Evolutionary conservation across 2,797 vertebrate species (phyloP), one percentile per base, ranked within the genome.

Genomic region (Artibeus lituratus): DNA sequence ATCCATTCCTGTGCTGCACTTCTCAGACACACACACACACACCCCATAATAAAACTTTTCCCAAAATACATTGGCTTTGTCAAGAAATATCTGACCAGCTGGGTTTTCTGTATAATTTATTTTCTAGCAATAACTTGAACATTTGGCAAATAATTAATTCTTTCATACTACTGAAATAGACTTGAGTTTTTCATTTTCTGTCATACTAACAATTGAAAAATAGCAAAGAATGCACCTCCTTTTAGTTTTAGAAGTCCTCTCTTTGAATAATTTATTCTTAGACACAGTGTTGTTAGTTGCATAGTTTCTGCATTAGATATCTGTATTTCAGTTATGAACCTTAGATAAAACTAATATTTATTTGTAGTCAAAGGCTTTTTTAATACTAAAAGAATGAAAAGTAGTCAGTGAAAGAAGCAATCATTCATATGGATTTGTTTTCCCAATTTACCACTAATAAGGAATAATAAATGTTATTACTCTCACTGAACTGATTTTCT

Each of bases 51-150:
- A 85, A 96, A 62, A 92, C n/a, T 44, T 92, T 90, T 93, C 70
- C 47, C 21, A 80, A 88, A 94, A 44, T 94, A 91, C 24, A 74
- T 76, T 69, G 80, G 73, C n/a, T 91, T 80, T 95, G 35, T 94
- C 51, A 96, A 91, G 22, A 95, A 89, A 81, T 85, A 94, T 91
- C 59, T 93, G 87, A 93, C 83, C 65, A 96, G 21, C 49, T 94
- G 39, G 19, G 39, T 87, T 85, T 94, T 24, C 37, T 94, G 59
- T 91, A 47, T 91, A 96, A 91, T 96, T 95, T 96, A 87, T 87
- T 95, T 96, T 92, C 87, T 94, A 73, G 35, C 42, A 93, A 81
- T 89, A 87, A 84, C 47, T 90, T 93, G 81, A 91, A n/a, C 44
- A 90, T 83, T 93, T 95, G 70, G 24, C 37, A 16, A 94, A 8